Evolutionary conservation across 1,140 invertebrate genomes (phyloP).

Genomic region (Drosophila jambulina): DNA sequence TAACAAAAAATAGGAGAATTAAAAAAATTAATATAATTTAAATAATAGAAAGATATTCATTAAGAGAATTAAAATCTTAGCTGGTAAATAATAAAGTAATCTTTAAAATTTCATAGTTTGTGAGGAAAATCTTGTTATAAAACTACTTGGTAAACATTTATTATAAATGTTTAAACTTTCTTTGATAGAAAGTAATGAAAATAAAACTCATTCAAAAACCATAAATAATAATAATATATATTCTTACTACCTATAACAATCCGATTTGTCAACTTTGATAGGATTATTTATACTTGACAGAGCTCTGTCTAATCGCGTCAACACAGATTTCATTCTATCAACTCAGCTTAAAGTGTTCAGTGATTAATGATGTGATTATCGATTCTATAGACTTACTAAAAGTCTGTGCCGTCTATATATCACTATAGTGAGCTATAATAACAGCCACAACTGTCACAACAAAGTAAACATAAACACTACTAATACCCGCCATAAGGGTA

Average conservation of each 20-base stretch:
- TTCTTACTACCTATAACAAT: neutral
- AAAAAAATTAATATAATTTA: neutral
- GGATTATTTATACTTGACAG: neutral
- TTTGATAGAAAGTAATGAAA: neutral
- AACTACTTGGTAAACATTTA: neutral
- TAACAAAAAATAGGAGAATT: neutral
- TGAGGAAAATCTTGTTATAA: neutral
- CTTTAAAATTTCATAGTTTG: neutral
- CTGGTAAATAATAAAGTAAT: neutral
- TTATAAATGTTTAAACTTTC: neutral
- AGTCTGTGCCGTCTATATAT: neutral
- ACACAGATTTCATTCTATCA: neutral
- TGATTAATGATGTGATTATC: slow-evolving; percentile 4
- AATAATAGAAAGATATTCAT: too few species aligned
- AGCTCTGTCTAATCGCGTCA: neutral
- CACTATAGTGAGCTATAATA: neutral
- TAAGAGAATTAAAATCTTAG: neutral
- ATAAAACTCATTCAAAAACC: neutral
- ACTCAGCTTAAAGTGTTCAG: neutral
- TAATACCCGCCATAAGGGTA: slow-evolving; percentile 8
- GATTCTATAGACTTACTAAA: neutral
- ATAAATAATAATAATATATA: neutral
- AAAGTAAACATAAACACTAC: slow-evolving; percentile 8
- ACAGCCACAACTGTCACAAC: neutral
- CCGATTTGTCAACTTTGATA: neutral